Base-by-base conservation (phyloP, 2,113 vertebrate genomes). In the Melanerpes aurifrons region DNA sequence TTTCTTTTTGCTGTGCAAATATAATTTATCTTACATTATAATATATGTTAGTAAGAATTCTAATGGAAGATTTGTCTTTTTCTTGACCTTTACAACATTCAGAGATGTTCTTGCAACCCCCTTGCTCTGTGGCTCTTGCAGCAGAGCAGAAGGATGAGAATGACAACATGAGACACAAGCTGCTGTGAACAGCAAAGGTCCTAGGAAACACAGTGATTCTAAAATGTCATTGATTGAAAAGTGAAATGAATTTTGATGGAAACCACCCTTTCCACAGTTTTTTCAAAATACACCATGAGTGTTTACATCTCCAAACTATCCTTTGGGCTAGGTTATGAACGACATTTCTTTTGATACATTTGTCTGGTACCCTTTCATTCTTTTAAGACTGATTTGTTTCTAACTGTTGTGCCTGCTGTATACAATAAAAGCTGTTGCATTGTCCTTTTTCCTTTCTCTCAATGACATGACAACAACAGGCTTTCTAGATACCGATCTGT, bases 1-100 rank as follows among this genome's bases (percentile, higher is more conserved):
- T 40, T 73, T 62, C 68, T 74, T 76, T 95, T 96, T 91, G 72
- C 74, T 92, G 84, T 76, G 87, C 92, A 96, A 97, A 96, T 95
- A 95, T 57, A 43, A 96, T 93, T 95, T 84, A 71, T 82, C 72
- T 91, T 80, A 59, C 16, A 72, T 75, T 93, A 87, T 56, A 75
- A 91, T 61, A 22, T 78, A 67, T 72, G 74, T 90, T 87, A 79
- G 73, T n/a, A 95, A 87, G 85, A 87, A 84, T 82, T 92, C 56
- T 91, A 94, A 91, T 74, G 73, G 89, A 94, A 90, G n/a, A 35
- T 25, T 81, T 31, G 20, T 84, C 73, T 95, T 95, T 96, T 88
- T 56, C 63, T 66, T 94, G 92, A 95, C 93, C 85, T 96, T 96
- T 96, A 73, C 22, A 88, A 95, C 88, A 93, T 72, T 82, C 87